phyloP scores from a whole-genome alignment of 2,888 invertebrate genomes.

The Petrolisthes cinctipes region DNA sequence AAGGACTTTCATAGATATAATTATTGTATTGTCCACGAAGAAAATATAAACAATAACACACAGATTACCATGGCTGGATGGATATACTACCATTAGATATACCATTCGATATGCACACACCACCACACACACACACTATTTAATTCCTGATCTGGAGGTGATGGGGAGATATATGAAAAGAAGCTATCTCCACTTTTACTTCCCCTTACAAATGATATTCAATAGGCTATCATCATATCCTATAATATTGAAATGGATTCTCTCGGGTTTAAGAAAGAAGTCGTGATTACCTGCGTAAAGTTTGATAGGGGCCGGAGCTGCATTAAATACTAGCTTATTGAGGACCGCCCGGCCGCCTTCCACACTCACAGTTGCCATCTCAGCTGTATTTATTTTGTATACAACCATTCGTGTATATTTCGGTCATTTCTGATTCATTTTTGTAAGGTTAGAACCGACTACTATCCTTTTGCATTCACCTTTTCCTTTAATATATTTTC shows the following conservation, averaged over 20 bases:
- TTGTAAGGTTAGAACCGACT: too few relatives aligned
- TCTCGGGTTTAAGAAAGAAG: background rate
- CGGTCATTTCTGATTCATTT: too few relatives aligned
- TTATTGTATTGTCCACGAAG: too few relatives aligned
- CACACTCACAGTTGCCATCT: background rate
- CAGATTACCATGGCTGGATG: too few relatives aligned
- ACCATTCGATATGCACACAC: background rate
- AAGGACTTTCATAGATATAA: too few relatives aligned
- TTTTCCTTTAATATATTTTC: too few relatives aligned
- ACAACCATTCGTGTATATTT: too few relatives aligned
- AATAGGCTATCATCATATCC: constrained; percentile 51
- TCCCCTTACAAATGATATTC: constrained; percentile 31
- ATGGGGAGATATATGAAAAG: background rate
- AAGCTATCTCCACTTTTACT: background rate
- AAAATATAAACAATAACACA: too few relatives aligned
- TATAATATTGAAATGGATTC: constrained; percentile 25
- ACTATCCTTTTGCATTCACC: too few relatives aligned
- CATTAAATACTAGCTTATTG: constrained; percentile 37
- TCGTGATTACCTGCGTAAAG: constrained; percentile 32
- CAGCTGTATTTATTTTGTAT: background rate
- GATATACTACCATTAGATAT: too few relatives aligned
- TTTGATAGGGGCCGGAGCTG: background rate
- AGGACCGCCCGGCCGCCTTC: too few relatives aligned
- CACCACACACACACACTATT: constrained; percentile 6
- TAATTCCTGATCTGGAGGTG: constrained; percentile 36